A percentile compares a stretch with the other conserved stretches of the same genome.
These are phyloP conservation scores for Stomatorhinus walkeri DNA, from an alignment of 2,797 vertebrate genomes.

Conservation along the genomic window DNA sequence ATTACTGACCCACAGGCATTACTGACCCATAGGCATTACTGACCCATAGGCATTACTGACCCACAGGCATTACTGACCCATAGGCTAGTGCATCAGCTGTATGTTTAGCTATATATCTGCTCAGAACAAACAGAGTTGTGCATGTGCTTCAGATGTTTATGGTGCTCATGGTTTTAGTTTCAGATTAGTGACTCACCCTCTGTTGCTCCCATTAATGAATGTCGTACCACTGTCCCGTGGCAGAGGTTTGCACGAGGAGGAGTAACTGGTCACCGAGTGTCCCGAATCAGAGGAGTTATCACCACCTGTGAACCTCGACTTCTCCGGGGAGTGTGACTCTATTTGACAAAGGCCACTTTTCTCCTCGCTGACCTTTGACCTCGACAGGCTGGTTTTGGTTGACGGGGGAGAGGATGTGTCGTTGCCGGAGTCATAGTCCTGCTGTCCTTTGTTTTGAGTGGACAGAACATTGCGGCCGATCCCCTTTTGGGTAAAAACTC, in stretches of 20 bases:
- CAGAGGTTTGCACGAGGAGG: conserved; percentile 74
- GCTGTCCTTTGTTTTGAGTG: conserved; percentile 61
- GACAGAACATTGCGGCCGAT: conserved; percentile 55
- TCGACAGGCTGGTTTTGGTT: conserved; percentile 72
- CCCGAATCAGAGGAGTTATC: conserved; percentile 91
- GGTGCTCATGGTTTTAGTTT: neutral
- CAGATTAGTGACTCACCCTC: conserved; percentile 46
- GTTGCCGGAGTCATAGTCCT: conserved; percentile 94
- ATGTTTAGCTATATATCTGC: neutral
- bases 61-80: neutral
- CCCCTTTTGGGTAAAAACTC: conserved; percentile 68
- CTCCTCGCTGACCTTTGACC: conserved; percentile 62
- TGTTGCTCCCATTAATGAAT: conserved; percentile 44
- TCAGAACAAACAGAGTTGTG: neutral
- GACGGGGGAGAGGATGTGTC: conserved; percentile 92
- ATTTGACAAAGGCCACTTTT: conserved; percentile 47
- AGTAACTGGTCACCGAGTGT: conserved; percentile 90
- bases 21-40: too few species aligned
- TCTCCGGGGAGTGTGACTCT: conserved; percentile 58
- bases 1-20: too few species aligned
- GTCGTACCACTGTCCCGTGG: conserved; percentile 57
- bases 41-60: too few species aligned
- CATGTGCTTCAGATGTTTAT: neutral
- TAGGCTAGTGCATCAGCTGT: neutral
- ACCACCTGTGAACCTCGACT: conserved; percentile 64